Base-by-base conservation (phyloP, 2,797 vertebrate species). In the Sebastes vulpes region DNA sequence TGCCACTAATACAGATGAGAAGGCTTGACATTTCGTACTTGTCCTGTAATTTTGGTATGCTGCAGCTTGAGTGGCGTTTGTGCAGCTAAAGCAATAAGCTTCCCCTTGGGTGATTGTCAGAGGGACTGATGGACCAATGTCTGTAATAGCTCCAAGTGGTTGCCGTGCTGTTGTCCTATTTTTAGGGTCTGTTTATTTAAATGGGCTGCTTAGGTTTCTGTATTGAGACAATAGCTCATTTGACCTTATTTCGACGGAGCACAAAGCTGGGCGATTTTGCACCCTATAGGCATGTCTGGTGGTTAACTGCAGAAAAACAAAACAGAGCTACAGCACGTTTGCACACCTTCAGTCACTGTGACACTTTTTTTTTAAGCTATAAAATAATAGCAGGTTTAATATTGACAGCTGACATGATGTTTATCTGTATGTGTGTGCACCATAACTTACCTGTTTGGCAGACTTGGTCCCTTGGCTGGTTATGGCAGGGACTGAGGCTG, bases 1-100 rank as follows among this genome's bases (percentile, higher is more conserved):
- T 92, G 89, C 85, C 87, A 83, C 92, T 94, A 94, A 92, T 92
- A 93, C 89, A 92, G 92, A 94, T 90, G 94, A 92, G 92, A 94
- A 93, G 90, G 89, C 86, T 90, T 94, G 95, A 93, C 91, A 95
- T 94, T 94, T 94, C 60, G 77, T 92, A 91, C 93, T 92, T 89
- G 92, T 94, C 92, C 93, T 92, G 86, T 95, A 88, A 94, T 95
- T 94, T 94, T 85, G 89, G 77, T 89, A 88, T 81, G 89, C 91
- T 82, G 89, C 88, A 86, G 91, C 85, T 87, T 86, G 88, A 93
- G 88, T 91, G 90, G 88, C 75, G 82, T 92, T 90, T 91, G 87
- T 85, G 82, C 88, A 87, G 89, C 92, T 88, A 81, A 92, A 89
- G 90, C 90, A 93, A 92, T 94, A 90, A 91, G 89, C 89, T 89